Evolutionary conservation across 2,888 invertebrate genomes (phyloP), one percentile per base, ranked within the genome.

Genomic region (Lissocephala sabroskyi): DNA sequence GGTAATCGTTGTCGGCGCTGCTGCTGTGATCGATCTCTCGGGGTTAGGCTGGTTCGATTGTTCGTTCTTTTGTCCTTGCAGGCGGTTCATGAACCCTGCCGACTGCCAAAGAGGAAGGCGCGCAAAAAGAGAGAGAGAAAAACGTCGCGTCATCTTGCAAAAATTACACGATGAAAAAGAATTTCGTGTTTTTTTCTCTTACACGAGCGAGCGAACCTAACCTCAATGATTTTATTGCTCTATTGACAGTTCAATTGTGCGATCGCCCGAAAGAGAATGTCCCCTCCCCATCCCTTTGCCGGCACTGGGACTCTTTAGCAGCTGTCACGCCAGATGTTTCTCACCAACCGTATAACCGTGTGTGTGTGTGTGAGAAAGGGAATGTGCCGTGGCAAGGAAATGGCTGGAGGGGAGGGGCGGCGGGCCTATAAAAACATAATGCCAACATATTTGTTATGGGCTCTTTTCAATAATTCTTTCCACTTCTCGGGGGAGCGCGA

Each of bases 71-170:
- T 75, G 70, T 70, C 70, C 70, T 70, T 70, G 70, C 68, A 54
- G 50, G 68, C 75, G 76, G 70, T 75, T 75, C 73, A 75, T 70
- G 65, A 70, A 70, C 70, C 53, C 50, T 41, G 47, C 47, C 51
- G 42, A 62, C 45, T n/a, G 44, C 35, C 51, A 35, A 33, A 43
- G 45, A 16, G 16, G 41, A 28, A 41, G 10, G 14, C 28, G 2
- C 16, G 46, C 44, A 41, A 7, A 47, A 54, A 41, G 33, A 43
- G 39, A 43, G 45, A 52, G 3, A 41, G 10, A 10, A 26, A 29
- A 29, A 29, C 29, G 33, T 43, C 17, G 26, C 41, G n/a, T 14
- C 23, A 44, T 46, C 10, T 36, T 48, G 46, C 48, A 23, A 26
- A 26, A 29, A 41, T 41, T 41, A 40, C 11, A 26, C 42, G 23